These are phyloP conservation scores for Caenorhabditis brenneri DNA, from an alignment of 1,140 invertebrate genomes.

Conservation along the genomic window DNA sequence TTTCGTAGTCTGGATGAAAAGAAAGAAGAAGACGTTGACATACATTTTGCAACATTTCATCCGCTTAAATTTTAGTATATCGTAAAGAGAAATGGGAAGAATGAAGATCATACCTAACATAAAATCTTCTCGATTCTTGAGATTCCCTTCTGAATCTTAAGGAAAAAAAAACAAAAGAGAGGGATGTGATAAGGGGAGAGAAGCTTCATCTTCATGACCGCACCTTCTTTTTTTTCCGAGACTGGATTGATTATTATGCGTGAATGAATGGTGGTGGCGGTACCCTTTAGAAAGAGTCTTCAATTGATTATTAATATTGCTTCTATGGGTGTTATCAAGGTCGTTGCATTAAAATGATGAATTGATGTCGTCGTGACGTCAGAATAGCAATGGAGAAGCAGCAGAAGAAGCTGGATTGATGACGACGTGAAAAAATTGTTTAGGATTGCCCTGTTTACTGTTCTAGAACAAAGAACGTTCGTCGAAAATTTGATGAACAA, in stretches of 20 bases:
- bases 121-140: not conserved
- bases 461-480: not conserved
- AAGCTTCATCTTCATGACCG: constrained; percentile 19
- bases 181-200: not conserved
- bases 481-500: no score
- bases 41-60: constrained; percentile 22
- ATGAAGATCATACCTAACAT: not conserved
- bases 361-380: constrained; percentile 1
- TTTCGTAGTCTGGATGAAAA: not conserved
- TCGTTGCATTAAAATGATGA: constrained; percentile 25
- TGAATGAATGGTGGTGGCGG: constrained; percentile 19
- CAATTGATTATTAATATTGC: constrained; percentile 23
- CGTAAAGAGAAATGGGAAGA: constrained; percentile 4
- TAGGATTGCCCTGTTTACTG: not conserved
- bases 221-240: constrained; percentile 23
- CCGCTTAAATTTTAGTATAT: not conserved
- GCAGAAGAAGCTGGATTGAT: not conserved
- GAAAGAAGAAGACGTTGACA: constrained; percentile 18
- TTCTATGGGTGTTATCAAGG: constrained; percentile 33
- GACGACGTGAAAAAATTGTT: not conserved
- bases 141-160: not conserved
- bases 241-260: constrained; percentile 43
- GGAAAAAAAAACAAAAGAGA: not conserved
- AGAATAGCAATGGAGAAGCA: not conserved
- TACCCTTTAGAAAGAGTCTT: not conserved